phyloP scores from a whole-genome alignment of 1,140 invertebrate species.

The Ostrea edulis region DNA sequence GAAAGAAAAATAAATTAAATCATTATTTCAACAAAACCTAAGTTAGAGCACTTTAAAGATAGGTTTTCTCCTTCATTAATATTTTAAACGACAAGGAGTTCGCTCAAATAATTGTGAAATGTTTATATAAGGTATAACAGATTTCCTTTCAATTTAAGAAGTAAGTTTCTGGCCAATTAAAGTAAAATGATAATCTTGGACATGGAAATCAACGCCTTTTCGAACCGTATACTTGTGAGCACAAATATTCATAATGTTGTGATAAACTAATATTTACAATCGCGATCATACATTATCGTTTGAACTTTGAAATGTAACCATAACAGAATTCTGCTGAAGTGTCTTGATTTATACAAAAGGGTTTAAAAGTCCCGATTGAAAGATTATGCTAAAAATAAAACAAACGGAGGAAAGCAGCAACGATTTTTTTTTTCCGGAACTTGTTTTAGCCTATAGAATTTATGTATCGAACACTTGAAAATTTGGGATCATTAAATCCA shows the following conservation, averaged over 20 bases:
- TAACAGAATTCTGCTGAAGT: conserved; percentile 12
- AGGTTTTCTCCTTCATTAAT: neutral
- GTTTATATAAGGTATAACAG: neutral
- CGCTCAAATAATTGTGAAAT: neutral
- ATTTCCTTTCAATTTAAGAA: conserved; percentile 23
- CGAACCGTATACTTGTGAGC: neutral
- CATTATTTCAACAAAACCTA: too few species aligned
- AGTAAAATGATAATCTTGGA: neutral
- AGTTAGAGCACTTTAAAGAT: neutral
- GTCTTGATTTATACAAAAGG: conserved; percentile 25
- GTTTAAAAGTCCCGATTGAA: conserved; percentile 30
- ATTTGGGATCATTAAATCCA: conserved; percentile 16
- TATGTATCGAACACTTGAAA: conserved; percentile 39
- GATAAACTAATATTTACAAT: conserved; percentile 17
- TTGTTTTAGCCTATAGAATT: conserved; percentile 13
- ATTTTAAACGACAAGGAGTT: neutral
- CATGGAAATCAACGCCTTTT: neutral
- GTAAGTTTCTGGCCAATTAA: neutral
- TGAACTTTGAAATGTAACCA: conserved; percentile 35
- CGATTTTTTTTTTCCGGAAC: neutral
- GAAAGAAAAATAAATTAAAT: too few species aligned
- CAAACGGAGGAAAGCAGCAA: conserved; percentile 7
- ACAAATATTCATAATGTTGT: conserved; percentile 3
- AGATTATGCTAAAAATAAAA: conserved; percentile 20
- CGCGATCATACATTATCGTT: conserved; percentile 3